Evolutionary conservation across 2,113 vertebrate species (phyloP).

Genomic region (Crotalus tigris): DNA sequence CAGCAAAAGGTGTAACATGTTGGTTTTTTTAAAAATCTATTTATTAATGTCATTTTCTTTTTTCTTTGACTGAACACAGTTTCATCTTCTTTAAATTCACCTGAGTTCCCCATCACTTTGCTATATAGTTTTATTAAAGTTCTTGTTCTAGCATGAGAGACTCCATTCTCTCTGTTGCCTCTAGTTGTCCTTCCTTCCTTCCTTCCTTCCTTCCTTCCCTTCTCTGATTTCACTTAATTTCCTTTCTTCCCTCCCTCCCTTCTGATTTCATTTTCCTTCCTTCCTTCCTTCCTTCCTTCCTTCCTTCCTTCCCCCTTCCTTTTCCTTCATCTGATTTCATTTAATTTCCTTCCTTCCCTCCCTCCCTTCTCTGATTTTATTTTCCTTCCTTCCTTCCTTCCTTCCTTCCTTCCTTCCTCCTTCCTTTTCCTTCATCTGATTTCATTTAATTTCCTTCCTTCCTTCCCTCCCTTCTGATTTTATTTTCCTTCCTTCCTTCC

Average conservation of each 20-base stretch:
- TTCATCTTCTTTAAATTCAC: background rate
- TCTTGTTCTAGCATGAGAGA: background rate
- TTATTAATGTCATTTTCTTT: conserved; percentile 6
- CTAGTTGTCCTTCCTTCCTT: background rate
- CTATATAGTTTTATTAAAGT: background rate
- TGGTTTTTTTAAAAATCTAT: background rate
- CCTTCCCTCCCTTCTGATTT: too few species aligned
- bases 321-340: background rate
- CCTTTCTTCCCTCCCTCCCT: too few species aligned
- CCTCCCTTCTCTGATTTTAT: too few species aligned
- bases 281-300: background rate
- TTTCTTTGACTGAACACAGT: background rate
- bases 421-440: too few species aligned
- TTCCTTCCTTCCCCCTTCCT: too few species aligned
- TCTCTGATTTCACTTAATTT: too few species aligned
- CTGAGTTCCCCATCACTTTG: background rate
- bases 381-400: background rate
- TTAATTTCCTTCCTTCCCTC: background rate
- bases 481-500: background rate
- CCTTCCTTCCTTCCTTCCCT: background rate
- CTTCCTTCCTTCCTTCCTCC: background rate
- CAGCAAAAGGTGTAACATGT: background rate
- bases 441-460: background rate
- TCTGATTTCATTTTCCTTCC: background rate
- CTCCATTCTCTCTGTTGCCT: background rate